Evolutionary conservation across 2,113 vertebrate genomes (phyloP).

Genomic region (Chrysochloris asiatica): DNA sequence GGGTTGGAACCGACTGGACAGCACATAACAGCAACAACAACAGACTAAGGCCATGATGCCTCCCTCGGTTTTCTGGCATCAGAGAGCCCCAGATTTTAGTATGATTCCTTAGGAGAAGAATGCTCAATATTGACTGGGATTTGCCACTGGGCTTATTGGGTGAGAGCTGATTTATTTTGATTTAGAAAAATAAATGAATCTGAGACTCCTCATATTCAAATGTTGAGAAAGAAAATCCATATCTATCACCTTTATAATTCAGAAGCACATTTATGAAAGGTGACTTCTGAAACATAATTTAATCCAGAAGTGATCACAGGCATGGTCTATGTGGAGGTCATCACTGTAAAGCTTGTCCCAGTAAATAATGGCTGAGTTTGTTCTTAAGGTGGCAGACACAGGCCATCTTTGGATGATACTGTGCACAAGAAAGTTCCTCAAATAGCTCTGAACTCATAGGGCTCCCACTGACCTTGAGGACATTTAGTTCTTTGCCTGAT

Average conservation of each 20-base stretch:
- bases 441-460: background rate
- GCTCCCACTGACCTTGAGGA: accelerated
- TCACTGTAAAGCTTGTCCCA: too few relatives aligned
- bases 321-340: too few relatives aligned
- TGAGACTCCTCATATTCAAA: background rate
- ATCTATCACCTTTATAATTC: background rate
- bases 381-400: background rate
- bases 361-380: background rate
- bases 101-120: background rate
- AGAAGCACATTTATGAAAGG: background rate
- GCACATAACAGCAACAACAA: too few relatives aligned
- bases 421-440: background rate
- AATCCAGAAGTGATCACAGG: background rate
- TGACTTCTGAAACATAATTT: background rate
- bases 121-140: background rate
- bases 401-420: background rate
- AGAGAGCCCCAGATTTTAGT: background rate
- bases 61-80: background rate
- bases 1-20: too few relatives aligned
- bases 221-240: background rate
- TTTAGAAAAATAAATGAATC: conserved; percentile 19
- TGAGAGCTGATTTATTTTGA: background rate
- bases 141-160: background rate
- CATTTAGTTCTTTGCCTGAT: background rate
- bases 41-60: background rate